A percentile compares a stretch with the other conserved stretches of the same genome.
Evolutionary conservation across 2,888 invertebrate genomes (phyloP).

Genomic region (Aporophyla nigra): DNA sequence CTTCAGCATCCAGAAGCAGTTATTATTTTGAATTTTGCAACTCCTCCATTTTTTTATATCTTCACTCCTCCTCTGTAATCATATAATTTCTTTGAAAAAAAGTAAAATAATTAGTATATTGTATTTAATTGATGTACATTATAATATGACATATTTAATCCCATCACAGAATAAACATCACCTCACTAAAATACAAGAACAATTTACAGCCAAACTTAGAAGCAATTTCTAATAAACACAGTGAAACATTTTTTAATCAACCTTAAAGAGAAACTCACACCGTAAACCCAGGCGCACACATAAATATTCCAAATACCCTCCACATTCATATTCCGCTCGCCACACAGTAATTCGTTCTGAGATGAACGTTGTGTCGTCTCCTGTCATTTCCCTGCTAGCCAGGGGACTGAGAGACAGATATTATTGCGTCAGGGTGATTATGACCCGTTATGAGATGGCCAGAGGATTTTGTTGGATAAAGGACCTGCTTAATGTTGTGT

Average conservation of each 20-base stretch:
- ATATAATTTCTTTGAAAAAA: not conserved
- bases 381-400: constrained; percentile 52
- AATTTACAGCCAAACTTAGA: no score
- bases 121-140: not conserved
- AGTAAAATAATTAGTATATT: no score
- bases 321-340: constrained; percentile 67
- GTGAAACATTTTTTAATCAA: constrained; percentile 43
- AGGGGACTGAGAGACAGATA: constrained; percentile 44
- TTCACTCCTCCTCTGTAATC: no score
- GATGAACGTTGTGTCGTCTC: constrained; percentile 66
- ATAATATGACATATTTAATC: not conserved
- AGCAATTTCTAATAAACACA: not conserved
- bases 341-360: constrained; percentile 67
- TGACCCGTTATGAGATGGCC: constrained; percentile 52
- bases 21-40: no score
- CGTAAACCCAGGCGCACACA: constrained; percentile 27
- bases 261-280: constrained; percentile 14
- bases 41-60: not conserved
- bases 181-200: no score
- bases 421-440: constrained; percentile 57
- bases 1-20: no score
- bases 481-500: constrained; percentile 24
- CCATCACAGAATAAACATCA: not conserved
- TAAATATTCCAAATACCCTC: constrained; percentile 51
- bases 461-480: constrained; percentile 53